A percentile compares a stretch with the other conserved stretches of the same genome.
phyloP scores from a whole-genome alignment of 2,888 invertebrate genomes.

The Apantesis nais region DNA sequence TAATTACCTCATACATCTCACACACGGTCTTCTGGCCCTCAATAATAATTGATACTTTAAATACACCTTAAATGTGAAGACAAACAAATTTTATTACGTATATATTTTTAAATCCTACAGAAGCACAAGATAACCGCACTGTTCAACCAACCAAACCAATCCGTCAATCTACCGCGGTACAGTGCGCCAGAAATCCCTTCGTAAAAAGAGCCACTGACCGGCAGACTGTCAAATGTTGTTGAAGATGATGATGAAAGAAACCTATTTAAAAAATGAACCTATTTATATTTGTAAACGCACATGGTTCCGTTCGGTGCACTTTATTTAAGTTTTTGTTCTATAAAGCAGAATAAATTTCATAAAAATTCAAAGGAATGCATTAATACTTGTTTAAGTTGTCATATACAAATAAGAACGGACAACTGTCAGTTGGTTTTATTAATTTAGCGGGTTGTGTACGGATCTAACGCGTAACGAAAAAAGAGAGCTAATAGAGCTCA shows the following conservation, averaged over 20 bases:
- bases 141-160: too few species aligned
- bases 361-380: neutral
- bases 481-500: neutral
- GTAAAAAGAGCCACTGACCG: too few species aligned
- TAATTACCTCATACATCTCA: too few species aligned
- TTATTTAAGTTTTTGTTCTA: neutral
- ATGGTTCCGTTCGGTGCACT: neutral
- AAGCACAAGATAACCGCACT: too few species aligned
- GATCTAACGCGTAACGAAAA: neutral
- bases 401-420: neutral
- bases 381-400: neutral
- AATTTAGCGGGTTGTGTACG: neutral
- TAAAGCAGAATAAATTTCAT: neutral
- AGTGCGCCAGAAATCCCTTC: too few species aligned
- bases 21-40: too few species aligned
- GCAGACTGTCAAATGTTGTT: too few species aligned
- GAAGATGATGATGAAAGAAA: neutral
- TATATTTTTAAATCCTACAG: too few species aligned
- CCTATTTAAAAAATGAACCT: neutral
- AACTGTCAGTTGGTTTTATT: neutral
- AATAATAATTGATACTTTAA: too few species aligned
- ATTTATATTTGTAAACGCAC: neutral
- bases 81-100: too few species aligned
- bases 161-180: too few species aligned
- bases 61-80: too few species aligned